Base-by-base conservation (phyloP, 2,888 invertebrate genomes). In the Nebria salina region DNA sequence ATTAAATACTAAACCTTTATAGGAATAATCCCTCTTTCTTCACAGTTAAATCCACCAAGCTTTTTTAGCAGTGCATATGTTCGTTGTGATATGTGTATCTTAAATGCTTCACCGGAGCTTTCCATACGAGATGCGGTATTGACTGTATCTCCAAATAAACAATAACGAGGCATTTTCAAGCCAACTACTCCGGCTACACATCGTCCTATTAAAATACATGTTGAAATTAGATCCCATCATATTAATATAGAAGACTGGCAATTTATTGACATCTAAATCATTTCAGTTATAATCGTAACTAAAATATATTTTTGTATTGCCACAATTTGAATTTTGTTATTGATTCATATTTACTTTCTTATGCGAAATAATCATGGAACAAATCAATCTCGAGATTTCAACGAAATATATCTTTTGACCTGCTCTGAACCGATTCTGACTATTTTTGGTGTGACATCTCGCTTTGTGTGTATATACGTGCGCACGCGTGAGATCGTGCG, bases 171-270 rank as follows among this genome's bases (percentile, higher is more conserved):
- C 95, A 96, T 95, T 89, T 94, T 94, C 43, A 94, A 90, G 0
- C 96, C 95, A 0, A 96, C 95, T 6, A 96, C 95, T 1, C 96
- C 96, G 0, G 95, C 95, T 0, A 95, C 95, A 86, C 95, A 95
- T 81, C 93, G 94, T 0, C 94, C 94, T 88, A 89, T 11, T 81
- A 83, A 66, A 72, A 64, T 66, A 13, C 13, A 54, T 54, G 2
- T 5, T 54, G 7, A 54, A 54, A 5, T 54, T 54, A 11, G 9
- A 5, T 54, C 2, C 2, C 11, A 54, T n/a, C n/a, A n/a, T n/a
- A n/a, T n/a, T n/a, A 11, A 54, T 11, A 54, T 7, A 11, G 1
- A 11, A 11, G 1, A 11, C 11, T 54, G 6, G 2, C 11, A 54
- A 54, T 54, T 11, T 54, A 54, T 54, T 11, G 9, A 54, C 54